A percentile compares a stretch with the other conserved stretches of the same genome.
phyloP scores from a whole-genome alignment of 2,888 invertebrate species.

The Apamea monoglypha region DNA sequence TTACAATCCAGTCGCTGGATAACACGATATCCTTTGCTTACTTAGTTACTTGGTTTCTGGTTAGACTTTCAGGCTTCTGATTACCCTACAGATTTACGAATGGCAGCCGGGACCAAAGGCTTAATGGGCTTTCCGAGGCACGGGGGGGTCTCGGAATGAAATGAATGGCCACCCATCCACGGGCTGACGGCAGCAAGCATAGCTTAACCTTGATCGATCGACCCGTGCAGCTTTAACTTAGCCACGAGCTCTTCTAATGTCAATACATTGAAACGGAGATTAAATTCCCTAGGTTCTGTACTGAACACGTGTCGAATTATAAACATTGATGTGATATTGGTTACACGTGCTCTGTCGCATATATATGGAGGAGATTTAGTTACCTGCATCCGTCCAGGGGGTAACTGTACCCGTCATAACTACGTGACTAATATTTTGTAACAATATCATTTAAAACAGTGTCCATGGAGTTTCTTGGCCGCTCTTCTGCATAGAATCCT shows the following conservation, averaged over 20 bases:
- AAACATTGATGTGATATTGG: background rate
- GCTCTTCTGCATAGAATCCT: too few relatives aligned
- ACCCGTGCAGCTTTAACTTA: background rate
- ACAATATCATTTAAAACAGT: background rate
- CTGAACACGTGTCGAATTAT: background rate
- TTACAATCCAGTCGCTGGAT: too few relatives aligned
- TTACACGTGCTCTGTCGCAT: background rate
- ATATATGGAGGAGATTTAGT: background rate
- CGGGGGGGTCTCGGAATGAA: background rate
- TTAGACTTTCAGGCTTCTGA: background rate
- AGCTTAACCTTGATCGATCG: constrained; percentile 4
- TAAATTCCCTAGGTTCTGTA: background rate
- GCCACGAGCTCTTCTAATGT: background rate
- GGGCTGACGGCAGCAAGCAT: background rate
- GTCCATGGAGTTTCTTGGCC: background rate
- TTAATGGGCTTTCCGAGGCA: background rate
- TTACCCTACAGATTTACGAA: background rate
- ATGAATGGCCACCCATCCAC: background rate
- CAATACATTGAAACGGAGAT: background rate
- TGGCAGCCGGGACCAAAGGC: too few relatives aligned
- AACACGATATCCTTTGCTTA: background rate
- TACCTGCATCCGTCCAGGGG: background rate
- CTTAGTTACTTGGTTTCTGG: too few relatives aligned
- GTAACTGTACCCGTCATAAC: background rate
- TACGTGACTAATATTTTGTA: background rate